These are phyloP conservation scores for Scortum barcoo DNA, from an alignment of 2,113 vertebrate genomes.

Conservation along the genomic window DNA sequence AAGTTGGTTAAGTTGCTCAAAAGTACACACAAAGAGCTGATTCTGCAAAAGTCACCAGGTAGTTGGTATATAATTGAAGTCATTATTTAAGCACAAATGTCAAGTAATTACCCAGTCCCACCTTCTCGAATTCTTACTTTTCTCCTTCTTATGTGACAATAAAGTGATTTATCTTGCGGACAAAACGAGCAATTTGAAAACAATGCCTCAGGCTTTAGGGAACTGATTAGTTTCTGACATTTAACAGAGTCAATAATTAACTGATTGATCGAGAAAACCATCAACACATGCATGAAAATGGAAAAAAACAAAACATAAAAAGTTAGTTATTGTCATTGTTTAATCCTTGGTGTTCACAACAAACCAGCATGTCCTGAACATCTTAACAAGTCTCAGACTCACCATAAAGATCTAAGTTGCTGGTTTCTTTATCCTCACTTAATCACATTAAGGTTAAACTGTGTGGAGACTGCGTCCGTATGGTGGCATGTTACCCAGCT, in stretches of 20 bases:
- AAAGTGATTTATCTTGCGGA: neutral
- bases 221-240: neutral
- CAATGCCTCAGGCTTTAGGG: neutral
- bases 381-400: slow-evolving; percentile 24
- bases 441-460: slow-evolving; percentile 58
- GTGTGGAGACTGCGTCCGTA: slow-evolving; percentile 11
- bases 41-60: neutral
- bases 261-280: neutral
- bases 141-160: neutral
- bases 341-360: neutral
- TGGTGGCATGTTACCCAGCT: slow-evolving; percentile 10
- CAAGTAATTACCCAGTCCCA: neutral
- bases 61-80: neutral
- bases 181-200: neutral
- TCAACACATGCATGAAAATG: neutral
- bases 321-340: too few relatives aligned
- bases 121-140: neutral
- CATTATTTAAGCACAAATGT: neutral
- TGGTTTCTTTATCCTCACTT: slow-evolving; percentile 37
- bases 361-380: neutral
- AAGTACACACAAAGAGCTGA: neutral
- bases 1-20: neutral
- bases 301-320: too few relatives aligned
- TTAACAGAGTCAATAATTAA: neutral
- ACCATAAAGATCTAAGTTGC: slow-evolving; percentile 46